Evolutionary conservation across 2,888 invertebrate genomes (phyloP).

Genomic region (Leptopilina myrica): DNA sequence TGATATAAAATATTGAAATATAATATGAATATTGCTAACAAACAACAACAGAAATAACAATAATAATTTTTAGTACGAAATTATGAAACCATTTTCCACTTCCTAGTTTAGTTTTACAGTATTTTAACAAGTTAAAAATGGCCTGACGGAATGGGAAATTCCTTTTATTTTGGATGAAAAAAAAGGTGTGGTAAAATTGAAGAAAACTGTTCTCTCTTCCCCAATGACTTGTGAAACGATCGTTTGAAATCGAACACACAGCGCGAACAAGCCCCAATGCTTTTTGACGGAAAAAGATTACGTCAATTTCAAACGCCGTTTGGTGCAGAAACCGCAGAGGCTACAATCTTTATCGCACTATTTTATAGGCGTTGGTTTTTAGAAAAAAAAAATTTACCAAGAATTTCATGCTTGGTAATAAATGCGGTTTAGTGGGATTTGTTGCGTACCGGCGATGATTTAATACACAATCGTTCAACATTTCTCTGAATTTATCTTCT

Average conservation of each 20-base stretch:
- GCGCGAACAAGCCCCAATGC: slow-evolving; percentile 20
- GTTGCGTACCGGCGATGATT: slow-evolving; percentile 3
- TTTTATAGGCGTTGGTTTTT: slow-evolving; percentile 24
- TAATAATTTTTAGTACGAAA: too few species aligned
- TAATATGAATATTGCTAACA: too few species aligned
- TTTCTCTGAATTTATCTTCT: neutral
- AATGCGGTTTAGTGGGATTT: slow-evolving; percentile 22
- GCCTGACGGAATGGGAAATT: neutral
- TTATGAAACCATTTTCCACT: too few species aligned
- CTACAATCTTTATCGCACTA: slow-evolving; percentile 32
- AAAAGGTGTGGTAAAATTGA: slow-evolving; percentile 24
- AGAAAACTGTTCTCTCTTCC: slow-evolving; percentile 18
- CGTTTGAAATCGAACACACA: slow-evolving; percentile 26
- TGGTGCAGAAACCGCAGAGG: slow-evolving; percentile 31
- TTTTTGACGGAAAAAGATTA: slow-evolving; percentile 29
- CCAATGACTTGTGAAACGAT: slow-evolving; percentile 31
- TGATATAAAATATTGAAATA: too few species aligned
- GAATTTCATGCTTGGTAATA: slow-evolving; percentile 32
- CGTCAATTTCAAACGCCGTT: slow-evolving; percentile 29
- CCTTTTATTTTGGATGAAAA: neutral
- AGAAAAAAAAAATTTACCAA: slow-evolving; percentile 8
- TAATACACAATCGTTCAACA: slow-evolving; percentile 1
- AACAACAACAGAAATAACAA: too few species aligned
- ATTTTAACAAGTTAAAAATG: too few species aligned
- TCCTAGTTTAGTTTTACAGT: neutral